Evolutionary conservation across 1,140 invertebrate genomes (phyloP).

Genomic region (Whitmania pigra): DNA sequence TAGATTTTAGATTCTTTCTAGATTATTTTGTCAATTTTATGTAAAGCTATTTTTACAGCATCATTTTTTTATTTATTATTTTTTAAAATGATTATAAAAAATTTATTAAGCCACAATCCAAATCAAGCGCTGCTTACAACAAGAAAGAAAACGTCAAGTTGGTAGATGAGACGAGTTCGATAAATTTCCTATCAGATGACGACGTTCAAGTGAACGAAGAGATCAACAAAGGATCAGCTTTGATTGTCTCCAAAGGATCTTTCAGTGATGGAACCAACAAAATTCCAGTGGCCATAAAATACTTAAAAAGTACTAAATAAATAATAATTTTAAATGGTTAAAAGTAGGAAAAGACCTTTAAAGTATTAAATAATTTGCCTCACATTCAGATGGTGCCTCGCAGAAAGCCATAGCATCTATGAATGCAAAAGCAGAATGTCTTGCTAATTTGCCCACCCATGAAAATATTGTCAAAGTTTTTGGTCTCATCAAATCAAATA

Average conservation of each 20-base stretch:
- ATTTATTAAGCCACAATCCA: too few species aligned
- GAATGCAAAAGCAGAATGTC: not conserved
- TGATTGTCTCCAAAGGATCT: not conserved
- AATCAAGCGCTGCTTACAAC: too few species aligned
- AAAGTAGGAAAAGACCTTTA: not conserved
- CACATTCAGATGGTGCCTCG: not conserved
- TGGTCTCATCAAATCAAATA: not conserved
- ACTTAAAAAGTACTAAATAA: not conserved
- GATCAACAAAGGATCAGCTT: not conserved
- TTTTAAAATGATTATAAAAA: too few species aligned
- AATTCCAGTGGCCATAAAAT: not conserved
- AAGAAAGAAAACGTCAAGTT: too few species aligned
- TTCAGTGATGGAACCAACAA: not conserved
- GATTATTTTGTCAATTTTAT: too few species aligned
- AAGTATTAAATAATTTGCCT: not conserved
- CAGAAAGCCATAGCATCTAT: not conserved
- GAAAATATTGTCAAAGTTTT: constrained; percentile 9
- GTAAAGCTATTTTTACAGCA: too few species aligned
- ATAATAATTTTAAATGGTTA: not conserved
- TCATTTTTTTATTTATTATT: too few species aligned
- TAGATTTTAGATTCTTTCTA: too few species aligned
- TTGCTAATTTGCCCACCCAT: not conserved
- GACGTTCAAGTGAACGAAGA: not conserved
- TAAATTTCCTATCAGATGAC: not conserved
- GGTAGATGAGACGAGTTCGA: not conserved